Conservation (phyloP, 2,888 invertebrate genomes). For the Drosophila mimetica region DNA sequence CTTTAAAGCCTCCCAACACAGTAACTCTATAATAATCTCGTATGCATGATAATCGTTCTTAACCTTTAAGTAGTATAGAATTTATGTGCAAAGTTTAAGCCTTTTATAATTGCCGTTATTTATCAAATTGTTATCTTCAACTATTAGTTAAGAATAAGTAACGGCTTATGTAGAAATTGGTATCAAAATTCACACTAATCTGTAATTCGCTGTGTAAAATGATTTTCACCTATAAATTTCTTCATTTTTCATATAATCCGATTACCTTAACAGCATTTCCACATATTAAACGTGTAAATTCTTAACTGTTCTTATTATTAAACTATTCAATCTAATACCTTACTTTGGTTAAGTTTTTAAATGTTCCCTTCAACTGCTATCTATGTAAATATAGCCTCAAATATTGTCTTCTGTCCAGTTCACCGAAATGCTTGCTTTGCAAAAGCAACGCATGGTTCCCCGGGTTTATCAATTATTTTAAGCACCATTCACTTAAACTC, state of each 20-base stretch:
- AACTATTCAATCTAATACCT: slow-evolving; percentile 10
- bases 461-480: slow-evolving; percentile 3
- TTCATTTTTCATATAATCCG: slow-evolving; percentile 6
- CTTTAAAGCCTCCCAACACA: slow-evolving; percentile 26
- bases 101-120: too few relatives aligned
- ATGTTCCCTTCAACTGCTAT: slow-evolving; percentile 27
- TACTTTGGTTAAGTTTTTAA: slow-evolving; percentile 31
- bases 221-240: slow-evolving; percentile 27
- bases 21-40: slow-evolving; percentile 7
- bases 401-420: slow-evolving; percentile 53
- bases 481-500: slow-evolving; percentile 12
- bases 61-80: slow-evolving; percentile 1
- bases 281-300: slow-evolving; percentile 37
- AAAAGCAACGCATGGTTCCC: slow-evolving; percentile 68
- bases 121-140: too few relatives aligned
- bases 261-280: slow-evolving; percentile 11
- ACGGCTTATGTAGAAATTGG: too few relatives aligned
- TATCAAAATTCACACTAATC: slow-evolving; percentile 1
- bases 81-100: not conserved
- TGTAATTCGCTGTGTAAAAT: not conserved
- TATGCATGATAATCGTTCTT: slow-evolving; percentile 16
- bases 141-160: too few relatives aligned
- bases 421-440: slow-evolving; percentile 62
- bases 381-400: slow-evolving; percentile 55
- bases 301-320: slow-evolving; percentile 28